Percentiles rank a stretch among this genome's conserved stretches.
Conservation (phyloP, 2,113 vertebrate genomes). For the Sylvicapra grimmia region DNA sequence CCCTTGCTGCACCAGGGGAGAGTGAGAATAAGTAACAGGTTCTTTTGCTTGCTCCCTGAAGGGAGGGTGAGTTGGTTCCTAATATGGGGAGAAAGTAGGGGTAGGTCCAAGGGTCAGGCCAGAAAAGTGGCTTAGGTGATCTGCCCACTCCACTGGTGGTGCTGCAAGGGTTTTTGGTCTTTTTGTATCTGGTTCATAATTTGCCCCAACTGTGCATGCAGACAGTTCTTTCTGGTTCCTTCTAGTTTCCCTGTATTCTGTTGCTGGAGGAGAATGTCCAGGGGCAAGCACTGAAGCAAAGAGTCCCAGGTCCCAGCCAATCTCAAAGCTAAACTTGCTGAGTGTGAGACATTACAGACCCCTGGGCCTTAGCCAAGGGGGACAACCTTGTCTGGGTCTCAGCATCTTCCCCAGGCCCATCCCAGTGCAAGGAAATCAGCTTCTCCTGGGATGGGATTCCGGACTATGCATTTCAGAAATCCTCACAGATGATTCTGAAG, state of each 20-base stretch:
- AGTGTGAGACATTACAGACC: neutral
- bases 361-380: neutral
- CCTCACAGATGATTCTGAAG: neutral
- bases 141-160: neutral
- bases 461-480: neutral
- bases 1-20: neutral
- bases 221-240: neutral
- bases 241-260: neutral
- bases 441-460: neutral
- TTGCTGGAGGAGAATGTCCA: neutral
- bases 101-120: neutral
- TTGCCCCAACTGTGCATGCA: neutral
- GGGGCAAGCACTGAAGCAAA: neutral
- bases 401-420: neutral
- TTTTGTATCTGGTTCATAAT: neutral
- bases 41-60: neutral
- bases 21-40: neutral
- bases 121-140: neutral
- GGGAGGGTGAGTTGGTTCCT: neutral
- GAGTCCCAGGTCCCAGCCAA: neutral
- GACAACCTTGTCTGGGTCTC: neutral
- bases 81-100: no score
- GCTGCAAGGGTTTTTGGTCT: neutral
- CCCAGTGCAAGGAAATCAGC: neutral
- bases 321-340: neutral